Percentiles rank a stretch among this genome's conserved stretches.
These are phyloP conservation scores for Nasonia longicornis DNA, from an alignment of 1,140 invertebrate species.

Conservation along the genomic window DNA sequence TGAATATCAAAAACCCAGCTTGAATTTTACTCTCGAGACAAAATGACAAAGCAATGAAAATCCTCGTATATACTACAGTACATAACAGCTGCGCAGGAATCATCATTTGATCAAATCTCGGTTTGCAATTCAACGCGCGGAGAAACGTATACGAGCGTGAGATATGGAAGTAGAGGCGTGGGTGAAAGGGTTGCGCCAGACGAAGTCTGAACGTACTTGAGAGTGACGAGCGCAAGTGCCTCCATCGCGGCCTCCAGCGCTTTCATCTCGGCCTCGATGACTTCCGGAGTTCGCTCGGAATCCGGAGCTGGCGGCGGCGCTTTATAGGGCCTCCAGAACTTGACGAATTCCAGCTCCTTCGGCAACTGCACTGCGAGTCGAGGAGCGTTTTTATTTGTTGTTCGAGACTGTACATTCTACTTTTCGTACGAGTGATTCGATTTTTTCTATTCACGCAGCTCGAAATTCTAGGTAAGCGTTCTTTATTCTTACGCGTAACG, in stretches of 20 bases:
- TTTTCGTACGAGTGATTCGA: too few species aligned
- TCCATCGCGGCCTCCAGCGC: slow-evolving; percentile 80
- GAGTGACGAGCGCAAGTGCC: slow-evolving; percentile 76
- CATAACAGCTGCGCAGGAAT: too few species aligned
- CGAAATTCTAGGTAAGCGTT: too few species aligned
- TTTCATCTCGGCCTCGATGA: slow-evolving; percentile 84
- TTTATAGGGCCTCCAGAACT: slow-evolving; percentile 78
- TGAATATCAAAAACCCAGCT: too few species aligned
- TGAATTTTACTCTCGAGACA: too few species aligned
- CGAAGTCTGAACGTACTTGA: slow-evolving; percentile 72
- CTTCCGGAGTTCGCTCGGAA: slow-evolving; percentile 79
- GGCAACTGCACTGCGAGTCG: slow-evolving; percentile 74
- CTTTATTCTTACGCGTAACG: too few species aligned
- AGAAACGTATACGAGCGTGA: not conserved
- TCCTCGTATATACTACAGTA: too few species aligned
- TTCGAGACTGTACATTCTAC: too few species aligned
- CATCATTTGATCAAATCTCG: not conserved
- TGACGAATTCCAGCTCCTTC: slow-evolving; percentile 74
- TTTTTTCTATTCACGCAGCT: too few species aligned
- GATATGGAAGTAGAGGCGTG: not conserved
- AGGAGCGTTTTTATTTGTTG: not conserved
- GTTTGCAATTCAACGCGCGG: not conserved
- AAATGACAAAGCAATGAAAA: too few species aligned
- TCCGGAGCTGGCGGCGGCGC: slow-evolving; percentile 77
- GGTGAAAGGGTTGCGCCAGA: not conserved